Base-by-base conservation (phyloP, 2,888 invertebrate genomes). In the Lochmaea capreae region DNA sequence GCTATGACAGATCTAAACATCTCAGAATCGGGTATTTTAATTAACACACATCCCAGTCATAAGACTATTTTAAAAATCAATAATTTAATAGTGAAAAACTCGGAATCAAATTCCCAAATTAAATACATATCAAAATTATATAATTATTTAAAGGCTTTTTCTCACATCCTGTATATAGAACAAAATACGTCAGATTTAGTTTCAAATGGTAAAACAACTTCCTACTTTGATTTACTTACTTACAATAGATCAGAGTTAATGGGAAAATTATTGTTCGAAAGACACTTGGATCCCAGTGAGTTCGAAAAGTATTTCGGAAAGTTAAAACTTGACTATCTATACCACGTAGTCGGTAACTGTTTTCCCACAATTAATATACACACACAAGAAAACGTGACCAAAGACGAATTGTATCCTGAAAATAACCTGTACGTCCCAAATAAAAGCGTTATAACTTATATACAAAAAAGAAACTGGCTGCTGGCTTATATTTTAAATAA, bases 301-400 rank as follows among this genome's bases (percentile, higher is more conserved):
- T 90, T 95, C 72, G 94, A 94, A 83, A 87, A 89, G 0, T 89
- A 93, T 80, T 93, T 94, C 74, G 89, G 89, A 46, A 91, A 91
- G 79, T 85, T 94, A 18, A 93, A 93, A 83, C 89, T 94, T 1
- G 93, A 94, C 88, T 88, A 94, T 68, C 90, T 93, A 65, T 93
- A 94, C 79, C 93, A 93, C 79, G 90, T 94, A 12, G 90, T 93
- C 3, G 86, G 92, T 3, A 94, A 93, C 85, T 93, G 93, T 81
- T 94, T 93, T 78, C 93, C 94, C 0, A 91, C 90, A 10, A 89
- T 93, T 33, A 87, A 89, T 33, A 85, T 90, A 71, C 88, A 88
- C 6, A 85, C 87, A 0, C 78, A 83, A n/a, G 84, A 84, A 79
- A 89, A 89, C 78, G 88, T 90, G 78, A 84, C 89, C 76, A 88